A percentile compares a stretch with the other conserved stretches of the same genome.
These are phyloP conservation scores for Linnaemya vulpina DNA, from an alignment of 2,888 invertebrate genomes.

Conservation along the genomic window DNA sequence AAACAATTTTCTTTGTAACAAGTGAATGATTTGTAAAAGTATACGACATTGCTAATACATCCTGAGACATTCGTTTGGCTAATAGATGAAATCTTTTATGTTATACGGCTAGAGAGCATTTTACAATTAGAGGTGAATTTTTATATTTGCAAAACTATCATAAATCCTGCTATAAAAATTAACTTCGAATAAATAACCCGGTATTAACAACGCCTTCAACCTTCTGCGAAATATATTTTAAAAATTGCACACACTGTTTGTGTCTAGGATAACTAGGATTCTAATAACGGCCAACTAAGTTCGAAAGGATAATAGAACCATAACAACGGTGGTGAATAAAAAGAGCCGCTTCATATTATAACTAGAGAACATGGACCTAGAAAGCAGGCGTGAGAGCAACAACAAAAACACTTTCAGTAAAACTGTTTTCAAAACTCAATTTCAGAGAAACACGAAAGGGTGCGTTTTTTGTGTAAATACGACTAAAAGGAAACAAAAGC, in stretches of 20 bases:
- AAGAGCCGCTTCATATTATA: conserved; percentile 52
- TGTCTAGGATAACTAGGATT: conserved; percentile 33
- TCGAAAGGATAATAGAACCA: conserved; percentile 20
- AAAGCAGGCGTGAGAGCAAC: conserved; percentile 51
- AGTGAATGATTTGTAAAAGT: no score
- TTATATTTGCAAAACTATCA: not conserved
- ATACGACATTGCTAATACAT: no score
- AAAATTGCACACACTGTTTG: not conserved
- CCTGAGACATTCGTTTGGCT: no score
- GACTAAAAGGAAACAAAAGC: conserved; percentile 36
- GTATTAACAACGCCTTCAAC: conserved; percentile 36
- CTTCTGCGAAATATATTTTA: not conserved
- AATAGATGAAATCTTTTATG: no score
- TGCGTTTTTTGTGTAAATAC: conserved; percentile 47
- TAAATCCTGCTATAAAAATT: conserved; percentile 7
- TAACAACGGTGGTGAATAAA: conserved; percentile 49
- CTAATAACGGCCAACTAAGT: conserved; percentile 7
- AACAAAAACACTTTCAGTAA: not conserved
- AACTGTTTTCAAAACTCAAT: not conserved
- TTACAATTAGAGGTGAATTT: no score
- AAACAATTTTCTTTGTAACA: no score
- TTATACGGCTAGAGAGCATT: no score
- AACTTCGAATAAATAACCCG: conserved; percentile 20
- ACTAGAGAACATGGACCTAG: not conserved
- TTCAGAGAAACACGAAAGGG: conserved; percentile 53